These are phyloP conservation scores for Diorhabda sublineata DNA, from an alignment of 1,140 invertebrate species.

Conservation along the genomic window DNA sequence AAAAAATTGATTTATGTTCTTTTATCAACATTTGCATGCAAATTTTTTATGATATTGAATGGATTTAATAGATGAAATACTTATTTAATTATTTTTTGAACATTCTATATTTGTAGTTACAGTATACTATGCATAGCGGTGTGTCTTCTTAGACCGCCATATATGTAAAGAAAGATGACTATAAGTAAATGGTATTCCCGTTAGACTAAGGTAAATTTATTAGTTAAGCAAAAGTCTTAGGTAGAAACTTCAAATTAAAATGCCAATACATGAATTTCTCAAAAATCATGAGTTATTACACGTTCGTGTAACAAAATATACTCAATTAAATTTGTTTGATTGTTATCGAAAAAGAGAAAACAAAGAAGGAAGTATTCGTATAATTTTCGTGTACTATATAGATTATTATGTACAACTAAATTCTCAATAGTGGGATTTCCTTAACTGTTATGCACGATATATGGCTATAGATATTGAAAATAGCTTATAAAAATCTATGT, in stretches of 20 bases:
- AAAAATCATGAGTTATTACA: slow-evolving; percentile 10
- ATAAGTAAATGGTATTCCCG: slow-evolving; percentile 21
- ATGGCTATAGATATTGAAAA: no score
- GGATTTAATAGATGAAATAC: no score
- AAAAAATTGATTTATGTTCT: no score
- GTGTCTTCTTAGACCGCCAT: slow-evolving; percentile 12
- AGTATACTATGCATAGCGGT: slow-evolving; percentile 19
- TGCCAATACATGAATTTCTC: slow-evolving; percentile 8
- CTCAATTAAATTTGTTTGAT: slow-evolving; percentile 7
- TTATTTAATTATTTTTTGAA: background rate
- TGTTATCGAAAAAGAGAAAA: slow-evolving; percentile 1
- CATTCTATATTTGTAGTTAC: background rate
- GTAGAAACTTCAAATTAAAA: slow-evolving; percentile 16
- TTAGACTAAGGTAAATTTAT: slow-evolving; percentile 18
- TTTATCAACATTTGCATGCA: no score
- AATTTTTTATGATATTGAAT: no score
- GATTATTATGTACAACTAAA: no score
- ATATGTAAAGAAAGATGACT: slow-evolving; percentile 18
- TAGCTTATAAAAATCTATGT: no score
- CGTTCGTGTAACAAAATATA: background rate
- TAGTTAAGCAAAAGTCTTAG: slow-evolving; percentile 13
- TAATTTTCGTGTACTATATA: background rate
- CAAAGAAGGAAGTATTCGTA: slow-evolving; percentile 2
- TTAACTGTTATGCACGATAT: no score
- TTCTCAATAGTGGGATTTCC: no score